Conservation (phyloP, 2,888 invertebrate species). For the Meganola albula region DNA sequence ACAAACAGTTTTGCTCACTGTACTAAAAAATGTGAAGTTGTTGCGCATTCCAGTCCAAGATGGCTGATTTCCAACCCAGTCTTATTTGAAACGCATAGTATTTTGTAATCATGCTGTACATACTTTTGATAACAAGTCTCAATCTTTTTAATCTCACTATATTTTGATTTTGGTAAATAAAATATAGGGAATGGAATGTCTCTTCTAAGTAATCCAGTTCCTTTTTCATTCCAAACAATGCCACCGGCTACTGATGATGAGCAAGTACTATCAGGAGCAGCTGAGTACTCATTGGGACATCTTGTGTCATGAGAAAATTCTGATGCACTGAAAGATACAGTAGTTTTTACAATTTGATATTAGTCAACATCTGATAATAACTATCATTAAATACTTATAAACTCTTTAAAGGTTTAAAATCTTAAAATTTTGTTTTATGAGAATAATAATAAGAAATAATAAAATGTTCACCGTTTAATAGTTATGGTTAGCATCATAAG, state of each 20-base stretch:
- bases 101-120: slow-evolving; percentile 2
- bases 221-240: slow-evolving; percentile 91
- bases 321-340: slow-evolving; percentile 42
- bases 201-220: slow-evolving; percentile 84
- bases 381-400: no score
- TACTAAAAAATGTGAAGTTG: no score
- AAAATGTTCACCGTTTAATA: no score
- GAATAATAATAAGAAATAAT: no score
- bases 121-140: slow-evolving; percentile 78
- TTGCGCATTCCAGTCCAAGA: no score
- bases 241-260: slow-evolving; percentile 66
- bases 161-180: slow-evolving; percentile 75
- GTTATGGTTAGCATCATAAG: no score
- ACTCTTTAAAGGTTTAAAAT: no score
- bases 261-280: slow-evolving; percentile 57
- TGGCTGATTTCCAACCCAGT: no score
- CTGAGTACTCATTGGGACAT: slow-evolving; percentile 89
- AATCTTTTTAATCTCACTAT: slow-evolving; percentile 78
- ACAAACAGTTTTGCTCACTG: no score
- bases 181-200: slow-evolving; percentile 95
- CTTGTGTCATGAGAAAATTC: slow-evolving; percentile 80
- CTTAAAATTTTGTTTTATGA: no score
- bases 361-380: no score
- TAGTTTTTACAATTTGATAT: neutral
- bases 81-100: neutral